Evolutionary conservation across 2,888 invertebrate species (phyloP).

Genomic region (Cryptophagus acutangulus): DNA sequence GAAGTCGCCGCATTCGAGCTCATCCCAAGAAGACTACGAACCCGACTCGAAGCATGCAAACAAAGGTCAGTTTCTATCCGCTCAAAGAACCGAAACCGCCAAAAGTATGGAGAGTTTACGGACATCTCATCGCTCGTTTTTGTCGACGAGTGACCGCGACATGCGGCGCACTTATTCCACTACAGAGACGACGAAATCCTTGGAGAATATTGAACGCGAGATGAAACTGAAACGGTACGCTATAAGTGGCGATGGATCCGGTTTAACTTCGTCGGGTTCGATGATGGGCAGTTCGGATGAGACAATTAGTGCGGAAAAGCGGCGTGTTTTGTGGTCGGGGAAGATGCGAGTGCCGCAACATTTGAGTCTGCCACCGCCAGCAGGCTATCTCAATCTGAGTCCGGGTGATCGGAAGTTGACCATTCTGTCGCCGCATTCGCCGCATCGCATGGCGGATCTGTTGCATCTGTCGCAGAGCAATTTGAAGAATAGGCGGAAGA

Average conservation of each 20-base stretch:
- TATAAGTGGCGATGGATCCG: conserved; percentile 57
- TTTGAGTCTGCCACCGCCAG: conserved; percentile 64
- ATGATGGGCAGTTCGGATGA: conserved; percentile 39
- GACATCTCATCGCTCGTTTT: conserved; percentile 53
- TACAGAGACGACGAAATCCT: conserved; percentile 58
- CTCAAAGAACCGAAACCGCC: conserved; percentile 55
- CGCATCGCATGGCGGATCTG: conserved; percentile 61
- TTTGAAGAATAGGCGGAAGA: conserved; percentile 57
- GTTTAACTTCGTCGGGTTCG: conserved; percentile 37
- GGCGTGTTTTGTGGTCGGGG: conserved; percentile 64
- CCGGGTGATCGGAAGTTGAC: conserved; percentile 62
- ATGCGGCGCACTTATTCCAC: conserved; percentile 51
- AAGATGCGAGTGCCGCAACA: conserved; percentile 63
- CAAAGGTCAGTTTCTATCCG: conserved; percentile 54
- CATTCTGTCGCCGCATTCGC: conserved; percentile 76
- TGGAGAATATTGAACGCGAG: conserved; percentile 57
- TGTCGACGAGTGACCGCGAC: conserved; percentile 64
- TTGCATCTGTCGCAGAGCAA: conserved; percentile 57
- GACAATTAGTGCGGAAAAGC: conserved; percentile 57
- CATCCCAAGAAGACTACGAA: conserved; percentile 65
- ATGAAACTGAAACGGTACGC: conserved; percentile 56
- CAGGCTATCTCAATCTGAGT: conserved; percentile 52
- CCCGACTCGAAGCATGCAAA: conserved; percentile 54
- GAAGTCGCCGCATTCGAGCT: conserved; percentile 55
- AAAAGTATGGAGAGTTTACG: conserved; percentile 70